phyloP scores from a whole-genome alignment of 2,888 invertebrate species.

The Zygogramma bicolorata region DNA sequence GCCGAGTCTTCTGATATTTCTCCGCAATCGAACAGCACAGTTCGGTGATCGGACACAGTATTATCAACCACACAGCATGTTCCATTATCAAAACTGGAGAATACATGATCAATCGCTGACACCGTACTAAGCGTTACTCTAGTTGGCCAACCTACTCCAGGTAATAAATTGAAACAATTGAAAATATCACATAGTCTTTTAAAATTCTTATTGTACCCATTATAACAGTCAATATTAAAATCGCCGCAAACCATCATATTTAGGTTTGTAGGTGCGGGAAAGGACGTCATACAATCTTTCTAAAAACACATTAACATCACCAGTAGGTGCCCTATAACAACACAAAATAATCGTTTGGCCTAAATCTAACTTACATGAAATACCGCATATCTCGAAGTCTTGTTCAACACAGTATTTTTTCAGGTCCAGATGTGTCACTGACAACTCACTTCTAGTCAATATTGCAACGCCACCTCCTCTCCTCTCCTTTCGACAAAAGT shows the following conservation, averaged over 20 bases:
- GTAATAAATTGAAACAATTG: neutral
- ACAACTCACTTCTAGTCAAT: neutral
- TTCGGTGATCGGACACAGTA: neutral
- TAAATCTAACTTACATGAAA: neutral
- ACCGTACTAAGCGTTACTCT: neutral
- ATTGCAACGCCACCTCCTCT: constrained; percentile 1
- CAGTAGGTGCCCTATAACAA: constrained; percentile 18
- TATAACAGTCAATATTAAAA: constrained; percentile 22
- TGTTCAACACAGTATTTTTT: neutral
- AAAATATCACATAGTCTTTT: constrained; percentile 16
- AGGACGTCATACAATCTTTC: constrained; percentile 12
- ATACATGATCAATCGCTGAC: constrained; percentile 11
- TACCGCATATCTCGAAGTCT: constrained; percentile 6
- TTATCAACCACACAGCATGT: constrained; percentile 15
- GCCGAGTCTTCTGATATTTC: neutral
- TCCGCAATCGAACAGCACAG: neutral
- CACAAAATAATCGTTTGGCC: neutral
- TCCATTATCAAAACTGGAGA: neutral
- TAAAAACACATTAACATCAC: constrained; percentile 9
- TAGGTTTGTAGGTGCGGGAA: constrained; percentile 8
- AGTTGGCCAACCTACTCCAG: constrained; percentile 9
- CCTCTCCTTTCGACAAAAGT: neutral
- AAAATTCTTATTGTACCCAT: neutral
- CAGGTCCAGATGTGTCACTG: neutral
- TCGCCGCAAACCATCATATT: constrained; percentile 21